Evolutionary conservation across 2,888 invertebrate species (phyloP), one percentile per base, ranked within the genome.

Genomic region (Oscheius sp.): DNA sequence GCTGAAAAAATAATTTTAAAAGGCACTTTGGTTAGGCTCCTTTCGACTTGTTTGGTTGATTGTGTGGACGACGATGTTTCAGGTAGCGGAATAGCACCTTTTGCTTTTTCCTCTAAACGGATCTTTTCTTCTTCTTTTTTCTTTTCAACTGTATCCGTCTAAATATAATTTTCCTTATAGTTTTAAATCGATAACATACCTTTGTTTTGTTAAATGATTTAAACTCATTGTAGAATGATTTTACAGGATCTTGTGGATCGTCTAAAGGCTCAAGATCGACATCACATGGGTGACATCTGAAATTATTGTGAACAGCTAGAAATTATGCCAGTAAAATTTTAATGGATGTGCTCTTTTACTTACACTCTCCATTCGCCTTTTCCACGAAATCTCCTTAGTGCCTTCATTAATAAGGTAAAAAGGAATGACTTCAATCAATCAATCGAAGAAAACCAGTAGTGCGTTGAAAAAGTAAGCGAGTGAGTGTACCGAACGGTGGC

Each of bases 251-350:
- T 27, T 31, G n/a, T 27, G 42, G 6, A 0, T 52, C 53, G 20
- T 69, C 52, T 17, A 52, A 23, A 5, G 69, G 53, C 23, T 65
- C 58, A 23, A 72, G 20, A 12, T 50, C 39, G 3, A 61, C 61
- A 20, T 65, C 58, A 52, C 72, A 72, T 45, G 65, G 42, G 31
- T 69, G 48, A 31, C 72, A 72, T 50, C 72, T 72, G 63, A 46
- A 68, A 68, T 6, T 2, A 20, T 3, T 33, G 5, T 42, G 1
- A 17, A 17, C 15, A 12, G 10, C 37, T 12, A 15, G 37, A 37
- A 6, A 48, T 17, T 12, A 48, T 48, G 12, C 5, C 4, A 17
- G 27, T 20, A 48, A 4, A 48, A 48, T 4, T 25, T 12, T 17
- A 6, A 25, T 5, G 3, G 12, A 48, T 31, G 20, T 6, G 37